A percentile compares a stretch with the other conserved stretches of the same genome.
These are phyloP conservation scores for Tetramorium alpestre DNA, from an alignment of 1,140 invertebrate genomes.

Conservation along the genomic window DNA sequence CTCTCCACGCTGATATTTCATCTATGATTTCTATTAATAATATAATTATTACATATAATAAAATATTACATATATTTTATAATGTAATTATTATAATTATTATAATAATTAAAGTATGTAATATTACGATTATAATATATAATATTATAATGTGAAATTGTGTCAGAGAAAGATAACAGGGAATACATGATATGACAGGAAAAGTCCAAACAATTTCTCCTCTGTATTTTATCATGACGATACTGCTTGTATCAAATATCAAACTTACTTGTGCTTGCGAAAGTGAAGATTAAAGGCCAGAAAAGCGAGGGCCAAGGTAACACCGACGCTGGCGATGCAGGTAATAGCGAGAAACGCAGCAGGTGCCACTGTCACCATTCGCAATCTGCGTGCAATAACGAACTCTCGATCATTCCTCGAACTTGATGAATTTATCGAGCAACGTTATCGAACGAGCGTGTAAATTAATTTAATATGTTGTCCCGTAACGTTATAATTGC, in stretches of 20 bases:
- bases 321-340: conserved; percentile 90
- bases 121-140: too few species aligned
- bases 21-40: too few species aligned
- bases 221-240: not conserved
- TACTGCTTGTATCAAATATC: not conserved
- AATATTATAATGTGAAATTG: too few species aligned
- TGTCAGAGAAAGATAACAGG: too few species aligned
- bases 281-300: conserved; percentile 95
- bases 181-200: too few species aligned
- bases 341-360: conserved; percentile 90
- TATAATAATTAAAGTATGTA: too few species aligned
- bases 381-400: conserved; percentile 86
- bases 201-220: too few species aligned
- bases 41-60: too few species aligned
- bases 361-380: conserved; percentile 91
- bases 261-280: conserved; percentile 92
- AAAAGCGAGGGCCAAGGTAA: conserved; percentile 92
- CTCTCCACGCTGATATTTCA: too few species aligned
- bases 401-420: conserved; percentile 14
- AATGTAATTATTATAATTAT: too few species aligned
- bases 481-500: conserved; percentile 30
- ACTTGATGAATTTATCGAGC: conserved; percentile 25
- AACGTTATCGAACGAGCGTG: conserved; percentile 16
- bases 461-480: conserved; percentile 45
- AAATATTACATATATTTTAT: too few species aligned